Conservation (phyloP, 2,113 vertebrate genomes). For the Bucco capensis region DNA sequence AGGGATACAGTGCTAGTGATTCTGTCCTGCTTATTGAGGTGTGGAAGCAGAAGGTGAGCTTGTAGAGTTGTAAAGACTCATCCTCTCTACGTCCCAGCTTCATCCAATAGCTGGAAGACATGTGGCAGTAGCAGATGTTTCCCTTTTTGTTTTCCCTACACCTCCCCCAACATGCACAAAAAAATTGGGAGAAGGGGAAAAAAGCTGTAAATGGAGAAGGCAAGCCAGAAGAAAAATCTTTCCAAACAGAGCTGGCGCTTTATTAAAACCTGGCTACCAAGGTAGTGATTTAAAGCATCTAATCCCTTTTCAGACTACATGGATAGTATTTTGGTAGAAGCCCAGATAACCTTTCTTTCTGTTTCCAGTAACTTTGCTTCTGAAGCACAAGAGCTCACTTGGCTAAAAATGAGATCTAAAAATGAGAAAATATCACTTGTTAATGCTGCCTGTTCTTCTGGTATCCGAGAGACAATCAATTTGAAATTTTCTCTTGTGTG, state of each 20-base stretch:
- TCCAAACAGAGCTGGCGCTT: neutral
- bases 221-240: neutral
- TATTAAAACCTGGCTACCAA: neutral
- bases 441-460: neutral
- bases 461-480: neutral
- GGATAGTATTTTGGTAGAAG: neutral
- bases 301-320: neutral
- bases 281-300: conserved; percentile 5
- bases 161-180: neutral
- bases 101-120: neutral
- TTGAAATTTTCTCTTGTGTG: neutral
- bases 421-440: neutral
- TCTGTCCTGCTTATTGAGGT: neutral
- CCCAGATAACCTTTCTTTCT: neutral
- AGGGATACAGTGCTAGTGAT: neutral
- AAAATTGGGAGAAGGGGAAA: neutral
- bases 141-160: neutral
- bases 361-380: neutral
- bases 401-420: neutral
- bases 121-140: neutral
- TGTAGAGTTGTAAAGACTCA: neutral
- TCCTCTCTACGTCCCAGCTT: neutral
- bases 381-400: neutral
- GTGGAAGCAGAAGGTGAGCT: neutral
- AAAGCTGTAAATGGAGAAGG: neutral